phyloP scores from a whole-genome alignment of 2,888 invertebrate species.

The Callyntrura guangdongensis region DNA sequence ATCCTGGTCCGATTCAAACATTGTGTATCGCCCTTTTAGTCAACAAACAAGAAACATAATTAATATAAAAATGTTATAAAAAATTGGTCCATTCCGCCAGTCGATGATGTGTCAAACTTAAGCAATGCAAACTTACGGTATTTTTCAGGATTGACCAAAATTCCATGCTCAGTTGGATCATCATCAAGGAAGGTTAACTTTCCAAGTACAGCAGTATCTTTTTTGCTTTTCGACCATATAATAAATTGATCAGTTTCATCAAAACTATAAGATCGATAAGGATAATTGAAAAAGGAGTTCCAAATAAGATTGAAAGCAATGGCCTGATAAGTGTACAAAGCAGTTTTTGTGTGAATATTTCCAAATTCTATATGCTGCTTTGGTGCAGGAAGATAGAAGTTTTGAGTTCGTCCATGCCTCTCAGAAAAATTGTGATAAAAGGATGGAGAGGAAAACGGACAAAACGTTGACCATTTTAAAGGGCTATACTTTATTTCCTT shows the following conservation, averaged over 20 bases:
- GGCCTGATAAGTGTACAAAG: conserved; percentile 76
- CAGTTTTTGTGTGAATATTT: background rate
- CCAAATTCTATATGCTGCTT: conserved; percentile 73
- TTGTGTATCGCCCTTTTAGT: conserved; percentile 8
- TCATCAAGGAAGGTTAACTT: conserved; percentile 63
- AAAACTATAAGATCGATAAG: conserved; percentile 45
- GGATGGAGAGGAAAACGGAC: conserved; percentile 75
- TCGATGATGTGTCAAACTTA: no score
- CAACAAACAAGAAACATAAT: background rate
- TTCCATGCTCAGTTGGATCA: conserved; percentile 72
- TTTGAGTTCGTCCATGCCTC: conserved; percentile 48
- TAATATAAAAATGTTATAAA: background rate
- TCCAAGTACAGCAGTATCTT: conserved; percentile 59
- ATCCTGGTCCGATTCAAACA: background rate
- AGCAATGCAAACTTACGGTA: no score
- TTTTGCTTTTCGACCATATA: conserved; percentile 34
- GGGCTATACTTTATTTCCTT: background rate
- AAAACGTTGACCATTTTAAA: conserved; percentile 68
- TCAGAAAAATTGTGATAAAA: conserved; percentile 75
- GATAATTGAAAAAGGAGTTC: conserved; percentile 56
- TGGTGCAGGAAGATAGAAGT: conserved; percentile 46
- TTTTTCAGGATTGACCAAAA: conserved; percentile 73
- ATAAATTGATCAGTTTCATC: conserved; percentile 58
- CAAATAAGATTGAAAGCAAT: conserved; percentile 71
- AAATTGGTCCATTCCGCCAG: background rate